phyloP scores from a whole-genome alignment of 1,140 invertebrate species.

The Tetragnatha versicolor region DNA sequence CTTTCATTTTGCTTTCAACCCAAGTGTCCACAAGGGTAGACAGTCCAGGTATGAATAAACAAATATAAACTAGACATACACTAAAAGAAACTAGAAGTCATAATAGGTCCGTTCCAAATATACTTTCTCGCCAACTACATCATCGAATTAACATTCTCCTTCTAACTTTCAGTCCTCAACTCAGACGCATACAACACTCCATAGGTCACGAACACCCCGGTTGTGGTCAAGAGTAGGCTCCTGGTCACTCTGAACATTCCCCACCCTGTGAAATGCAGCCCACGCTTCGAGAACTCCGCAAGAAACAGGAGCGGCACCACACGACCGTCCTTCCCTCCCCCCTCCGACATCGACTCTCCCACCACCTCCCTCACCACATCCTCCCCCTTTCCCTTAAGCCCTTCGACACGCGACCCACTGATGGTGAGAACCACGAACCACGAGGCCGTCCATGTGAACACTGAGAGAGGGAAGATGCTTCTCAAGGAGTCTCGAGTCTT shows the following conservation, averaged over 20 bases:
- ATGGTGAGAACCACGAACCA: background rate
- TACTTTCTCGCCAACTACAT: too few species aligned
- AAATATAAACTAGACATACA: too few species aligned
- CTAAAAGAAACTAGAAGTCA: too few species aligned
- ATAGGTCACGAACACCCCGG: background rate
- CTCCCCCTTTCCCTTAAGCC: background rate
- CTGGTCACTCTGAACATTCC: background rate
- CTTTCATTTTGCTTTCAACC: too few species aligned
- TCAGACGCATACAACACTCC: conserved; percentile 5
- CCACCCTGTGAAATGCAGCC: conserved; percentile 3
- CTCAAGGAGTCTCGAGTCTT: background rate
- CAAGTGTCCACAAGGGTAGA: too few species aligned
- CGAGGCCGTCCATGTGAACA: background rate
- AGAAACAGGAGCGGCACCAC: background rate
- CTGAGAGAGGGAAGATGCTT: background rate
- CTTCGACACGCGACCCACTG: background rate
- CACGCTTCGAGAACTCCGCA: background rate
- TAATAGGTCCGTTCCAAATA: too few species aligned
- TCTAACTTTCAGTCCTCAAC: too few species aligned
- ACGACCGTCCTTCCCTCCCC: background rate
- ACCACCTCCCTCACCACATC: background rate
- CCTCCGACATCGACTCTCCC: background rate
- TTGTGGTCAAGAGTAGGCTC: background rate
- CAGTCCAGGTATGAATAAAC: too few species aligned
- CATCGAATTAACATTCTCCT: too few species aligned